Base-by-base conservation (phyloP, 1,140 invertebrate species). In the Philotrypesis tridentata region DNA sequence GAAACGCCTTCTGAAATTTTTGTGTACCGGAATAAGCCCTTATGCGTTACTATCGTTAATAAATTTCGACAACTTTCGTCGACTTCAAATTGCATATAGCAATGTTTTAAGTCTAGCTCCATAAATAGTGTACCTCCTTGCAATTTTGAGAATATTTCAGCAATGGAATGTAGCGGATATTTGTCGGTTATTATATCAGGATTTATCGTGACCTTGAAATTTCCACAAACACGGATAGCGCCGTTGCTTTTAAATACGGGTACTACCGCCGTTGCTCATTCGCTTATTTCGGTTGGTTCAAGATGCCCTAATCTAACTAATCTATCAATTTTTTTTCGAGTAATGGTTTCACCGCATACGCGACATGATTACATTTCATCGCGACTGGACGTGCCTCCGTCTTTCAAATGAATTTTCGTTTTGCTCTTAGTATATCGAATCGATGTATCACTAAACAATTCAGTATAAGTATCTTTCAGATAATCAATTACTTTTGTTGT, bases 1-100 rank as follows among this genome's bases (percentile, higher is more conserved):
- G 72, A 67, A 2, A 86, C 81, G 11, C 85, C 85, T 70, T 85
- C 85, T 21, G 84, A 82, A 14, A 86, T 82, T 67, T 81, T 80
- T 5, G 40, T 81, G 29, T 85, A 82, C 43, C 71, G 86, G 70
- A 6, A 86, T 4, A 65, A 14, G 0, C 60, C 85, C 79, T 86
- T 87, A 55, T 75, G 73, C 21, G 73, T 75, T 8, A 60, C 60
- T 27, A 75, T 61, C 12, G 55, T 75, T 61, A 75, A 21, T 11
- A 63, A 23, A 23, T 61, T 27, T 31, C 9, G 1, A 31, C 31
- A 37, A 4, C 23, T 43, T 65, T 77, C 75, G 5, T 77, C 75
- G 1, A 77, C 61, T 43, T 29, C 17, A 12, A 77, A 65, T 43
- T 77, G 61, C 61, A 77, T 65, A 25, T 77, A 77, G 2, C 7